phyloP scores from a whole-genome alignment of 2,797 vertebrate species.

The Pterois miles region DNA sequence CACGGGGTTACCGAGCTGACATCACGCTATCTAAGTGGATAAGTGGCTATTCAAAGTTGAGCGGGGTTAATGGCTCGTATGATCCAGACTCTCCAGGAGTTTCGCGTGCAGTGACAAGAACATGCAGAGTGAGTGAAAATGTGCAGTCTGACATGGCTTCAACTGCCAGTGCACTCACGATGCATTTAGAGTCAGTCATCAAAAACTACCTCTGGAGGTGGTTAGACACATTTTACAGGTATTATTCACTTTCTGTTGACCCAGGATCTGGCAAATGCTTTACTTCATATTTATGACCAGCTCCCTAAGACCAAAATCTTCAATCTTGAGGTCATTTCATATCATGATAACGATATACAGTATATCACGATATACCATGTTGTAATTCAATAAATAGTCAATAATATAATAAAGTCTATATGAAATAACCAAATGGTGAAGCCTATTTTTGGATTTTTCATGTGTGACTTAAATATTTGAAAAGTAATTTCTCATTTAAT shows the following conservation, averaged over 20 bases:
- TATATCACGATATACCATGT: too few relatives aligned
- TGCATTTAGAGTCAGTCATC: background rate
- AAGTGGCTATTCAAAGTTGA: slow-evolving; percentile 11
- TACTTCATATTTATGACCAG: background rate
- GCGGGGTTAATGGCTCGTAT: slow-evolving; percentile 17
- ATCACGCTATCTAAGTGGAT: slow-evolving; percentile 33
- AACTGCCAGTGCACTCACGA: background rate
- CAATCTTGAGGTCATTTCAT: too few relatives aligned
- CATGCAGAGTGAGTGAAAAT: slow-evolving; percentile 6
- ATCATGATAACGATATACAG: too few relatives aligned
- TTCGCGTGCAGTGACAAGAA: slow-evolving; percentile 30
- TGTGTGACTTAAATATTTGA: too few relatives aligned
- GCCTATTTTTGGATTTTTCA: too few relatives aligned
- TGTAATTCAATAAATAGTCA: too few relatives aligned
- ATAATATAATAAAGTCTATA: too few relatives aligned
- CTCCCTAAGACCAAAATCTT: background rate
- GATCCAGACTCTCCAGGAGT: slow-evolving; percentile 13
- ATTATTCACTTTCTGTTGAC: background rate
- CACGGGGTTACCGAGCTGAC: background rate
- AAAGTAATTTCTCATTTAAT: too few relatives aligned
- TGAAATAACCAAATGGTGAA: too few relatives aligned
- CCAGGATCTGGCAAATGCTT: background rate
- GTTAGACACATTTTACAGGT: background rate
- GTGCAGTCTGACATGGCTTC: background rate
- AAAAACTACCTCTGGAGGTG: background rate